A percentile compares a stretch with the other conserved stretches of the same genome.
These are phyloP conservation scores for Aleadryas rufinucha DNA, from an alignment of 2,113 vertebrate genomes.

Conservation along the genomic window DNA sequence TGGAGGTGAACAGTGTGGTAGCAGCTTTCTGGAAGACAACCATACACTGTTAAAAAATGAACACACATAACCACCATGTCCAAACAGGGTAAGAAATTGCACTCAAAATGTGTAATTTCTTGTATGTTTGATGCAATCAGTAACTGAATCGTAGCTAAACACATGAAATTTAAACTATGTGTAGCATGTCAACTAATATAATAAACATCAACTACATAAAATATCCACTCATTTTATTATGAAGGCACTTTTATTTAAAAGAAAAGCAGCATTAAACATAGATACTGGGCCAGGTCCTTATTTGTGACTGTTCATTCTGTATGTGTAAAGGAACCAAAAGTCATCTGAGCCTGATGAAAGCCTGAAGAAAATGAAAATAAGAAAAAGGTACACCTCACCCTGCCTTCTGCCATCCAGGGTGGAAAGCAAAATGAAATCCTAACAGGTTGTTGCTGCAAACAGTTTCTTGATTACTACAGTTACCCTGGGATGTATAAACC, in stretches of 20 bases:
- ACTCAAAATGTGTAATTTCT: not conserved
- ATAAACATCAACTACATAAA: not conserved
- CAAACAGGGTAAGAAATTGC: not conserved
- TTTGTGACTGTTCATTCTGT: not conserved
- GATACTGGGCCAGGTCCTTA: not conserved
- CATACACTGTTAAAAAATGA: not conserved
- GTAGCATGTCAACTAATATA: not conserved
- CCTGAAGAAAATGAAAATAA: not conserved
- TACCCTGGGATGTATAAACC: not conserved
- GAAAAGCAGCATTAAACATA: constrained; percentile 21
- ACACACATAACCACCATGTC: not conserved
- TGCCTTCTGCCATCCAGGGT: not conserved
- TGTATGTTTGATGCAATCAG: not conserved
- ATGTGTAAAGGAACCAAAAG: not conserved
- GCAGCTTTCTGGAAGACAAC: not conserved
- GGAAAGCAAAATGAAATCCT: not conserved
- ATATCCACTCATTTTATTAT: not conserved
- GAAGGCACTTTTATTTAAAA: constrained; percentile 63
- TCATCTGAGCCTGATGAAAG: not conserved
- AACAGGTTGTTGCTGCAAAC: not conserved
- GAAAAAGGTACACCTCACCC: not conserved
- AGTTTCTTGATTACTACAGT: not conserved
- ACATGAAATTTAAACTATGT: not conserved
- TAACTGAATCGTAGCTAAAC: not conserved
- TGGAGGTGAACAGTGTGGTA: not conserved